phyloP scores from a whole-genome alignment of 1,140 invertebrate genomes.

The Drosophila neocordata region DNA sequence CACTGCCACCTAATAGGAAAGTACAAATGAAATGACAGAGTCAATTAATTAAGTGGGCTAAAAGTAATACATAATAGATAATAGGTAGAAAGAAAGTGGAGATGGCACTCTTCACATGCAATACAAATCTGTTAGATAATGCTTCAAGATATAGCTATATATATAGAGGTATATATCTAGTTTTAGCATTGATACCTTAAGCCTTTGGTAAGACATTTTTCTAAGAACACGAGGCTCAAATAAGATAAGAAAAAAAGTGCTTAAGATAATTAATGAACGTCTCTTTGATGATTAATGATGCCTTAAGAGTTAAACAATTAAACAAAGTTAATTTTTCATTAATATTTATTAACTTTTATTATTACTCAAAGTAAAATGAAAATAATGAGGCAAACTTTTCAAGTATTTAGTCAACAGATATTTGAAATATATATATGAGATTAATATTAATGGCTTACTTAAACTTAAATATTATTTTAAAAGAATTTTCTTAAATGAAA shows the following conservation, averaged over 20 bases:
- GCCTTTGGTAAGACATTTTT: not conserved
- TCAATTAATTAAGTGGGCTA: not conserved
- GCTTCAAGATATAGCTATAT: no score
- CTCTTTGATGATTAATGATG: not conserved
- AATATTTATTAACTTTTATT: not conserved
- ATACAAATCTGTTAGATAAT: not conserved
- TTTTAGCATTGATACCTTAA: not conserved
- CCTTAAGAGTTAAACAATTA: not conserved
- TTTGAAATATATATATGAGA: no score
- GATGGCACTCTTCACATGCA: not conserved
- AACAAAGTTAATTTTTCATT: not conserved
- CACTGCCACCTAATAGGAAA: conserved; percentile 63
- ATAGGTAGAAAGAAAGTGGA: not conserved
- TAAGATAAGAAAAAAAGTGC: not conserved
- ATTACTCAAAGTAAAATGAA: not conserved
- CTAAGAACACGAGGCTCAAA: no score
- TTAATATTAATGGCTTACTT: no score
- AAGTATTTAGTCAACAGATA: no score
- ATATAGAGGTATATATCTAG: not conserved
- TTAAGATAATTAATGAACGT: conserved; percentile 4
- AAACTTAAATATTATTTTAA: no score
- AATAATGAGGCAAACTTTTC: not conserved
- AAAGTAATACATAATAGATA: not conserved
- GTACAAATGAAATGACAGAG: conserved; percentile 14
- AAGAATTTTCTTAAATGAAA: no score